Conservation (phyloP, 1,140 invertebrate genomes). For the Idris sp. region DNA sequence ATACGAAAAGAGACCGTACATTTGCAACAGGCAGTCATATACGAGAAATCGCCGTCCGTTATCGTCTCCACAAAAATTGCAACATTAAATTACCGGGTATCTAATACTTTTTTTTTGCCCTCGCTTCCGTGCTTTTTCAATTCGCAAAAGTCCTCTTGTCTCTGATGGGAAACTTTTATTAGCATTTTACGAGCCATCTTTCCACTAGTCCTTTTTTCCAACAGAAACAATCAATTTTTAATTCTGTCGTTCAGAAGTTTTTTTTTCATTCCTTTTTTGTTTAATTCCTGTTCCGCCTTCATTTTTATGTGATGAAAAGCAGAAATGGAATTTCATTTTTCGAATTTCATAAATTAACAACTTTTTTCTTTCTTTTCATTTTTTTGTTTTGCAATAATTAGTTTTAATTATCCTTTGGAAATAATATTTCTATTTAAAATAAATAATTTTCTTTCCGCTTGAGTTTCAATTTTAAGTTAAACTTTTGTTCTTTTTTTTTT, state of each 20-base stretch:
- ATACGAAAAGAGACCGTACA: slow-evolving; percentile 28
- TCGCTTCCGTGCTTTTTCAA: slow-evolving; percentile 23
- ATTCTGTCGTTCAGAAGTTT: slow-evolving; percentile 14
- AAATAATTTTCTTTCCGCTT: no score
- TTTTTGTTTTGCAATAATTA: no score
- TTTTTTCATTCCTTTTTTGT: no score
- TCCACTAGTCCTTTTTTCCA: slow-evolving; percentile 2
- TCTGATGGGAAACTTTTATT: slow-evolving; percentile 32
- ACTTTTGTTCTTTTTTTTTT: no score
- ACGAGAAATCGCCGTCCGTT: slow-evolving; percentile 32
- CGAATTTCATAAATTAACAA: no score
- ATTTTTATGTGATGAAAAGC: no score
- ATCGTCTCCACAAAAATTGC: slow-evolving; percentile 43
- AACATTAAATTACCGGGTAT: slow-evolving; percentile 45
- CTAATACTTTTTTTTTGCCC: slow-evolving; percentile 1
- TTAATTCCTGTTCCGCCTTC: no score
- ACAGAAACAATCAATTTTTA: slow-evolving; percentile 36
- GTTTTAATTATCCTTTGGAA: no score
- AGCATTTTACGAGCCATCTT: slow-evolving; percentile 30
- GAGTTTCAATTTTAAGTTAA: no score
- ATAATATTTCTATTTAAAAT: no score
- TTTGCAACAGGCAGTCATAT: slow-evolving; percentile 33
- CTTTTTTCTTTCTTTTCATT: no score
- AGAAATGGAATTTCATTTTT: no score
- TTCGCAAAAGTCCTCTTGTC: slow-evolving; percentile 22